Evolutionary conservation across 2,797 vertebrate genomes (phyloP).

Genomic region (Taeniopygia guttata): DNA sequence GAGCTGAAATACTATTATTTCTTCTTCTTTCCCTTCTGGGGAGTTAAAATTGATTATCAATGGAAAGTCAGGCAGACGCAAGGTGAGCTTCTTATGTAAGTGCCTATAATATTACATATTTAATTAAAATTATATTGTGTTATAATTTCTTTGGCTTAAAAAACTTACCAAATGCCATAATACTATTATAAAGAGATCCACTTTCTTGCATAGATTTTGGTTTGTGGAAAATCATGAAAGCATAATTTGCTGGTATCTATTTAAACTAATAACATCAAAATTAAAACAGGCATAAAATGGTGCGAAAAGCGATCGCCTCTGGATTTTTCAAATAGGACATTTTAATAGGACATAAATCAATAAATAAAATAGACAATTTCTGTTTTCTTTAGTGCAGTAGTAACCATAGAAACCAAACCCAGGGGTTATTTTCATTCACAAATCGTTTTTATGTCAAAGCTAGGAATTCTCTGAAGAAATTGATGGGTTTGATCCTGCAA

Average conservation of each 20-base stretch:
- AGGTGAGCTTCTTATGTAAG: background rate
- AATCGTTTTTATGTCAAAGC: background rate
- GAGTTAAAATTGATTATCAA: background rate
- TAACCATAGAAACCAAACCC: conserved; percentile 21
- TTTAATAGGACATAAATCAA: background rate
- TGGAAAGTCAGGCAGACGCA: background rate
- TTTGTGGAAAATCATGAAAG: background rate
- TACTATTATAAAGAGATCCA: background rate
- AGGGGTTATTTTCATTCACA: background rate
- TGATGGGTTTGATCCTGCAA: background rate
- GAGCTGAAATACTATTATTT: background rate
- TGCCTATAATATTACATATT: background rate
- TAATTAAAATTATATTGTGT: background rate
- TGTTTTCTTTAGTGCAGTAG: background rate
- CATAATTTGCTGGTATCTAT: background rate
- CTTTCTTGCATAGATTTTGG: background rate
- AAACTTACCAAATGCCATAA: background rate
- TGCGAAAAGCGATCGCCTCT: background rate
- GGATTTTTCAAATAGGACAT: background rate
- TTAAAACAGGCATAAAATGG: background rate
- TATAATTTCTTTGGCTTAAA: background rate
- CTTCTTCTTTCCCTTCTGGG: background rate
- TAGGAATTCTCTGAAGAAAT: background rate
- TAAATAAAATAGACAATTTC: background rate
- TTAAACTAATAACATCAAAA: background rate